Evolutionary conservation across 2,888 invertebrate genomes (phyloP), one percentile per base, ranked within the genome.

Genomic region (Meiosimyza decipiens): DNA sequence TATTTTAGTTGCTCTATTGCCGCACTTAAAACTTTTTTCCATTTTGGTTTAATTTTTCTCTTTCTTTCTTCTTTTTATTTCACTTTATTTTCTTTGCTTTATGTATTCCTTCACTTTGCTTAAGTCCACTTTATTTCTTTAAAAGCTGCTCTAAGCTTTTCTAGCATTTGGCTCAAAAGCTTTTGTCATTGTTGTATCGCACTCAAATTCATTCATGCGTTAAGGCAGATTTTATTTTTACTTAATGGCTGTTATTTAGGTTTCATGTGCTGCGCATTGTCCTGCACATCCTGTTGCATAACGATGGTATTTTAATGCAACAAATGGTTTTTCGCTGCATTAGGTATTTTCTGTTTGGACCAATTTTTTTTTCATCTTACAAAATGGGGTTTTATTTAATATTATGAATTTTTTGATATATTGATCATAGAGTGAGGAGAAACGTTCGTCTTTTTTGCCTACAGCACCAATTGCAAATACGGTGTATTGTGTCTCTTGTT

Each of bases 241-340:
- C 81, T 82, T 82, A 82, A 82, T 82, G 78, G 80, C 78, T 79
- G 80, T 80, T 81, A 81, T 82, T 82, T 79, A 80, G 82, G 22
- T 40, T 40, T 40, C 40, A 4, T 13, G 16, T 52, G 52, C 13
- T 52, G 12, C 59, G 59, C 50, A 49, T 50, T 18, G 16, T 62
- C 40, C 60, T 62, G 60, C 40, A 16, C 60, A 47, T 62, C 33
- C 60, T 40, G 40, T 40, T 40, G 40, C 40, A 40, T 40, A 40
- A 40, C 9, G 40, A 40, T 9, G 9, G 40, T 5, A 40, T 40
- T 40, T 40, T 40, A 9, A 40, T 40, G 40, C 40, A 40, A 40
- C 40, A 40, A 40, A 40, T 40, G 40, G 9, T 40, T 1, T 40
- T 7, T 40, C 2, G 40, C 40, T 40, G 9, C 40, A 40, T 40